These are phyloP conservation scores for Melieria picta DNA, from an alignment of 2,888 invertebrate species.

Conservation along the genomic window DNA sequence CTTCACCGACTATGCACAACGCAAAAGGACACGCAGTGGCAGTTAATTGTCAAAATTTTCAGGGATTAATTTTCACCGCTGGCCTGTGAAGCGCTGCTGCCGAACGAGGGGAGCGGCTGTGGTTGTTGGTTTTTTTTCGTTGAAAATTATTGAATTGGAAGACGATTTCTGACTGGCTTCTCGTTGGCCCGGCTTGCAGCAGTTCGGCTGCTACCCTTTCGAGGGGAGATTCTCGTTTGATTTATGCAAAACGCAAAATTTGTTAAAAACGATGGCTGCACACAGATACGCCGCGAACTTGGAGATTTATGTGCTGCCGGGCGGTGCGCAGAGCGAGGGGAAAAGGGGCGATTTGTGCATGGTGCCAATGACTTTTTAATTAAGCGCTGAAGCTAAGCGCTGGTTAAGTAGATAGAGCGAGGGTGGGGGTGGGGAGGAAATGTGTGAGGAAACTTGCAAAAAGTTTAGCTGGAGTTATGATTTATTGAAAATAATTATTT, in stretches of 20 bases:
- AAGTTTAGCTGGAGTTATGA: too few relatives aligned
- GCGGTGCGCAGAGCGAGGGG: not conserved
- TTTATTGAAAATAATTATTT: too few relatives aligned
- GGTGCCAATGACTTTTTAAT: constrained; percentile 23
- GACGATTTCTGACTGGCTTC: constrained; percentile 26
- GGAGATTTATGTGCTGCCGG: constrained; percentile 3
- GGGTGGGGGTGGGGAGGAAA: too few relatives aligned
- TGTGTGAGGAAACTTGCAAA: too few relatives aligned
- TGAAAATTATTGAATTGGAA: constrained; percentile 29
- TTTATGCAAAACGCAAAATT: constrained; percentile 30
- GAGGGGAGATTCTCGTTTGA: constrained; percentile 19
- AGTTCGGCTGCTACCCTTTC: not conserved
- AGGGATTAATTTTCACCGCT: constrained; percentile 10
- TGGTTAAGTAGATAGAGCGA: too few relatives aligned
- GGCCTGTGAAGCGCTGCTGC: not conserved
- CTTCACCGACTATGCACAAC: too few relatives aligned
- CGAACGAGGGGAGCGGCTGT: not conserved
- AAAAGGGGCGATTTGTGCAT: constrained; percentile 9
- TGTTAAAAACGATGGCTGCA: constrained; percentile 19
- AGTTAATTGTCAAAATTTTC: constrained; percentile 28
- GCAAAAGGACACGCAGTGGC: constrained; percentile 13
- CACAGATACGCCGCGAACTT: constrained; percentile 14
- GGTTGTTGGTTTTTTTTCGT: not conserved
- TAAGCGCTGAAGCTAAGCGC: constrained; percentile 11
- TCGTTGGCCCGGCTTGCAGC: not conserved